Percentiles rank a stretch among this genome's conserved stretches.
phyloP scores from a whole-genome alignment of 2,888 invertebrate genomes.

The Cephus pulcher region DNA sequence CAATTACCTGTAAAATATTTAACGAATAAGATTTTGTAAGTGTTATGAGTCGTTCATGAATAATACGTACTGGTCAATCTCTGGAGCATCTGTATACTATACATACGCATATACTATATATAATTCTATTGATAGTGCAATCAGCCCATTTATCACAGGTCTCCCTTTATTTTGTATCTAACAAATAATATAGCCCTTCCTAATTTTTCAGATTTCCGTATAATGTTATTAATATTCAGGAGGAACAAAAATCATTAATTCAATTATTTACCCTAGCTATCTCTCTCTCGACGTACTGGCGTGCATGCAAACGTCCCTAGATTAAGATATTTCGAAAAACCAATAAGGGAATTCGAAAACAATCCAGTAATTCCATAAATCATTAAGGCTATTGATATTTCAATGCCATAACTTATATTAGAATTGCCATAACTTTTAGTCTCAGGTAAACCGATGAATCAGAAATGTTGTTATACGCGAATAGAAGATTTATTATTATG shows the following conservation, averaged over 20 bases:
- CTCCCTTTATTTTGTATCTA: not conserved
- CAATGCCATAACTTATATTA: not conserved
- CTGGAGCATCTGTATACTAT: not conserved
- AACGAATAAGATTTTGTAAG: not conserved
- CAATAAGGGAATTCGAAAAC: not conserved
- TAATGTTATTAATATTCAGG: not conserved
- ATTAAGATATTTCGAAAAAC: not conserved
- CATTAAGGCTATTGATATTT: not conserved
- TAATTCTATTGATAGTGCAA: not conserved
- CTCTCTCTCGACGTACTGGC: not conserved
- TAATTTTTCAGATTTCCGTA: not conserved
- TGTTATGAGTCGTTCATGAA: not conserved
- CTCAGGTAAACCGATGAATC: not conserved
- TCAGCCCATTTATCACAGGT: not conserved
- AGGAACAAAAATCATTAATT: not conserved
- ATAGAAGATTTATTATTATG: not conserved
- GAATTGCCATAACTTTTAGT: not conserved
- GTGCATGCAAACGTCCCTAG: not conserved
- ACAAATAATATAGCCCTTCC: not conserved
- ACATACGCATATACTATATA: not conserved
- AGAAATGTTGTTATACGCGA: not conserved
- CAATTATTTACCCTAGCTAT: not conserved
- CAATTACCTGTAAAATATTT: not conserved
- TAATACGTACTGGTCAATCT: not conserved
- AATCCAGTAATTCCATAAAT: not conserved